Base-by-base conservation (phyloP, 2,888 invertebrate species). In the Chromoteleia sp. region DNA sequence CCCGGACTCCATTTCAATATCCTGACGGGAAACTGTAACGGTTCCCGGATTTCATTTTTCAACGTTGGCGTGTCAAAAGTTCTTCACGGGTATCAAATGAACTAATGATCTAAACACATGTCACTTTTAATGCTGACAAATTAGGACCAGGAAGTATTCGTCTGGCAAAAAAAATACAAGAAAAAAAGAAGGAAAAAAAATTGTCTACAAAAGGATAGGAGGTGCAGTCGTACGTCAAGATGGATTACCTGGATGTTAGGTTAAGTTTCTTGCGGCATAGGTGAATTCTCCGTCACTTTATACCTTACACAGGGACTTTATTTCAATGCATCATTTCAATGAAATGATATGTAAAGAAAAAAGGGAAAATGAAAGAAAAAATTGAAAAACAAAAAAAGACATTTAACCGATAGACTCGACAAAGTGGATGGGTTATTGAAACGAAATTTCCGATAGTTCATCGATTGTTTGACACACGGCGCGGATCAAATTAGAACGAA, bases 61-160 rank as follows among this genome's bases (percentile, higher is more conserved):
- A 77, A n/a, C 29, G 33, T 48, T 39, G 3, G 5, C 17, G 30
- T 19, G 17, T 59, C 43, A 63, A 58, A 77, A 70, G 29, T 70
- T 45, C n/a, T 58, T 48, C 36, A 43, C 54, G 45, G 39, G 21
- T 63, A 70, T 70, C 56, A 78, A 65, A 65, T 61, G 30, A 61
- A 58, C 71, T 71, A 78, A 78, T 65, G 77, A 78, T 50, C 65
- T 71, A 78, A 71, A 78, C 77, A 71, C 70, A 65, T 50, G 77
- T 78, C 77, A 78, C 33, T 58, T 65, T 70, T 78, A 63, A 78
- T 78, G 70, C 71, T 77, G 77, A 77, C 70, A 77, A 77, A 77
- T 70, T 77, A 70, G 70, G 29, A 56, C 39, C 36, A 63, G 77
- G 56, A 77, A 77, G 56, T 70, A 54, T 63, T 30, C 41, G 7